phyloP scores from a whole-genome alignment of 2,113 vertebrate species.

The Oreochromis spilurus region DNA sequence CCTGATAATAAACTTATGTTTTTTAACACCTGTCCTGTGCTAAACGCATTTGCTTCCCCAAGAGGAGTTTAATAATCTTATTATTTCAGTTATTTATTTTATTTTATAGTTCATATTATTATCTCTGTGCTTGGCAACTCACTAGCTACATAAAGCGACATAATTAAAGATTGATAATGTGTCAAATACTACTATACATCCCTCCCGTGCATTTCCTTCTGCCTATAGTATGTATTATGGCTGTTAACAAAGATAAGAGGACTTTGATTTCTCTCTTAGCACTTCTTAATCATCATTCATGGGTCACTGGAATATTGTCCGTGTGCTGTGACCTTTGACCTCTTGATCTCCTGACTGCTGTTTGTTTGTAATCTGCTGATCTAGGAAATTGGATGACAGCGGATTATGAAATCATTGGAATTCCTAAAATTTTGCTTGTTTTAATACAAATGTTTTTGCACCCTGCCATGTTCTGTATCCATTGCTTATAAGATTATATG shows the following conservation, averaged over 20 bases:
- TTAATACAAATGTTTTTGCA: not conserved
- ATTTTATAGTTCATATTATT: not conserved
- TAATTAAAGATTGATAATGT: not conserved
- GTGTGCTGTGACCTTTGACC: conserved; percentile 57
- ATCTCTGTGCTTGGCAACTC: not conserved
- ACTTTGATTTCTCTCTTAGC: conserved; percentile 5
- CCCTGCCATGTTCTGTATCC: not conserved
- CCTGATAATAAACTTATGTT: not conserved
- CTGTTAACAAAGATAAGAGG: conserved; percentile 4
- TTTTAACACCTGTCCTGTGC: not conserved
- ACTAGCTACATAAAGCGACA: not conserved
- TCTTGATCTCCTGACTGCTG: conserved; percentile 8
- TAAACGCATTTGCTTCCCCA: not conserved
- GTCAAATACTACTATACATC: not conserved
- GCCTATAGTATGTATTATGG: not conserved
- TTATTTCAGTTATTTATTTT: not conserved
- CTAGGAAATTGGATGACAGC: not conserved
- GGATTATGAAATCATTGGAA: not conserved
- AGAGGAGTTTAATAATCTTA: not conserved
- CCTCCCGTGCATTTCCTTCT: not conserved
- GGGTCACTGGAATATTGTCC: conserved; percentile 50
- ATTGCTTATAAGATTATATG: not conserved
- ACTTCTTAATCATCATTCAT: conserved; percentile 41
- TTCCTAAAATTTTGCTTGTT: not conserved
- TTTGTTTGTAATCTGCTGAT: conserved; percentile 23